phyloP scores from a whole-genome alignment of 2,888 invertebrate genomes.

The Phengaris arion region DNA sequence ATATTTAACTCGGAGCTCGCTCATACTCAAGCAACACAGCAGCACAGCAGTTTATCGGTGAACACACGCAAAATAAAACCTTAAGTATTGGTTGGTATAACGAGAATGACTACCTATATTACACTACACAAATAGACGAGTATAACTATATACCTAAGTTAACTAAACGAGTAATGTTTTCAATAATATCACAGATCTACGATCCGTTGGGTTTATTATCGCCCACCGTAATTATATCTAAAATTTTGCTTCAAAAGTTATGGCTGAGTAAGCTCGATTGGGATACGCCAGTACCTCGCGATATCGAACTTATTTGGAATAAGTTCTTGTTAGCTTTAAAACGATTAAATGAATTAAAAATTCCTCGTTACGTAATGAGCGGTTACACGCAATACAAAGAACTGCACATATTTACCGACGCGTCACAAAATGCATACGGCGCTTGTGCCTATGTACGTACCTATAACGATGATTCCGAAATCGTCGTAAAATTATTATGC shows the following conservation, averaged over 20 bases:
- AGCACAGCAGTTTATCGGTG: background rate
- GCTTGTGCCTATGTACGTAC: background rate
- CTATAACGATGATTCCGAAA: background rate
- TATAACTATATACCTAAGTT: no score
- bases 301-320: background rate
- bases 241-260: no score
- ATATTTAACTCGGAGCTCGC: slow-evolving; percentile 12
- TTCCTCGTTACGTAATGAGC: no score
- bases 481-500: slow-evolving; percentile 30
- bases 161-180: background rate
- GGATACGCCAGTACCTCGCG: background rate
- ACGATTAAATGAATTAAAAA: background rate
- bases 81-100: background rate
- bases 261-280: no score
- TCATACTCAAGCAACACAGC: background rate
- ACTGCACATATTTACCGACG: no score
- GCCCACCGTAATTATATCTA: no score
- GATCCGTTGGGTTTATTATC: background rate
- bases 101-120: background rate
- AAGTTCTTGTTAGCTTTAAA: background rate
- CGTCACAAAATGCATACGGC: no score
- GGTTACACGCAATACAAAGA: no score
- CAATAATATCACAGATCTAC: background rate
- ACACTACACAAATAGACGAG: no score
- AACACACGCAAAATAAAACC: background rate